These are phyloP conservation scores for Bombus sylvicola DNA, from an alignment of 1,140 invertebrate species.

Conservation along the genomic window DNA sequence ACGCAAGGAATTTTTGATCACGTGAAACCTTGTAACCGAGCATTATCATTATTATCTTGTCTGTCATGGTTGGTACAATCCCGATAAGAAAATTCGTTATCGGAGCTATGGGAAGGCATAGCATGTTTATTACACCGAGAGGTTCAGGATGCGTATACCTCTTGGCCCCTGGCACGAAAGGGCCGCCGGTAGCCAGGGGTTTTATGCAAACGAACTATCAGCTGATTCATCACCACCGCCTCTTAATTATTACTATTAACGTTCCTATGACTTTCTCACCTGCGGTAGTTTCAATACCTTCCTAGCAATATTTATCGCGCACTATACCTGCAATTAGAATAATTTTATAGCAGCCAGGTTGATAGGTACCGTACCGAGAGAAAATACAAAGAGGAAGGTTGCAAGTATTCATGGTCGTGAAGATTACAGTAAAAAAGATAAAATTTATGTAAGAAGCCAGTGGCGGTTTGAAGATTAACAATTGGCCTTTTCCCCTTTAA, in stretches of 20 bases:
- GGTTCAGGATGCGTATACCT: background rate
- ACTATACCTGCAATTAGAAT: constrained; percentile 7
- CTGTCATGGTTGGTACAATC: background rate
- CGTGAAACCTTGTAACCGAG: background rate
- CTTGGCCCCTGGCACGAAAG: constrained; percentile 20
- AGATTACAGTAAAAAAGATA: background rate
- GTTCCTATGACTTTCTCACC: constrained; percentile 28
- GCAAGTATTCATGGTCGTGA: constrained; percentile 9
- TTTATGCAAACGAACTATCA: constrained; percentile 54
- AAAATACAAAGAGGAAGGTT: background rate
- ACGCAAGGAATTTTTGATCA: background rate
- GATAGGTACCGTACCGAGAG: background rate
- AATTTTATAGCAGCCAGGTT: background rate
- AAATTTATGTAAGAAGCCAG: background rate
- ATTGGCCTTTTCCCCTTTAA: background rate
- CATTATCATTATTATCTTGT: background rate
- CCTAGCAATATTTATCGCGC: constrained; percentile 6
- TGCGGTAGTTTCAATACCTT: background rate
- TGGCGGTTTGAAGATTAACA: background rate
- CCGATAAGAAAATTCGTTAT: background rate
- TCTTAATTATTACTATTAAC: constrained; percentile 60
- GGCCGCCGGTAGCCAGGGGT: constrained; percentile 47
- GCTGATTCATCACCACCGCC: constrained; percentile 55
- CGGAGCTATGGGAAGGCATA: background rate
- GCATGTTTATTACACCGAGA: background rate